Conservation (phyloP, 2,888 invertebrate species). For the Tethea ocularis region DNA sequence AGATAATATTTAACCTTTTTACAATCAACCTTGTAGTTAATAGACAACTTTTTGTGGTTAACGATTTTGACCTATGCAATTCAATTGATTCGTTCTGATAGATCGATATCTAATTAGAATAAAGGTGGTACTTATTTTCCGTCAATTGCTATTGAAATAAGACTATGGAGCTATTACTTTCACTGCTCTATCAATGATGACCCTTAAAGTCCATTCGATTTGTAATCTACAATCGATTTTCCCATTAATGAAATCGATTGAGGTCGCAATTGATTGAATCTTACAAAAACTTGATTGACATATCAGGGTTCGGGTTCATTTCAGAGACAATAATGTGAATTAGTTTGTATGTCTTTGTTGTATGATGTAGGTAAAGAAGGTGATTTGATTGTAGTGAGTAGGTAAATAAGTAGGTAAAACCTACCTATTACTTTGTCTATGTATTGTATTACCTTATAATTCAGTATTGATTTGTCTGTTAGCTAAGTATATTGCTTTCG, state of each 20-base stretch:
- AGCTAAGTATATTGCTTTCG: no score
- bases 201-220: slow-evolving; percentile 20
- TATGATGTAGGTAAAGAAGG: slow-evolving; percentile 28
- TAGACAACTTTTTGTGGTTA: slow-evolving; percentile 22
- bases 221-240: slow-evolving; percentile 35
- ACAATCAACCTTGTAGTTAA: slow-evolving; percentile 44
- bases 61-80: slow-evolving; percentile 41
- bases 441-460: no score
- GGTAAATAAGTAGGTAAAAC: no score
- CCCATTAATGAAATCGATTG: slow-evolving; percentile 48
- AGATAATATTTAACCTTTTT: slow-evolving; percentile 51
- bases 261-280: slow-evolving; percentile 37
- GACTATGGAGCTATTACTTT: not conserved
- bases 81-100: slow-evolving; percentile 10
- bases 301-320: slow-evolving; percentile 40
- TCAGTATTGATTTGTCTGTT: no score
- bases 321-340: slow-evolving; percentile 41
- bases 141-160: not conserved
- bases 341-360: slow-evolving; percentile 16
- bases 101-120: slow-evolving; percentile 10
- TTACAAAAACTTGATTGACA: slow-evolving; percentile 50
- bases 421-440: no score
- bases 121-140: slow-evolving; percentile 3
- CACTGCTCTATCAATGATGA: slow-evolving; percentile 12
- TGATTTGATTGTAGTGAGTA: no score